These are phyloP conservation scores for Coleophora flavipennella DNA, from an alignment of 2,888 invertebrate genomes.

Conservation along the genomic window DNA sequence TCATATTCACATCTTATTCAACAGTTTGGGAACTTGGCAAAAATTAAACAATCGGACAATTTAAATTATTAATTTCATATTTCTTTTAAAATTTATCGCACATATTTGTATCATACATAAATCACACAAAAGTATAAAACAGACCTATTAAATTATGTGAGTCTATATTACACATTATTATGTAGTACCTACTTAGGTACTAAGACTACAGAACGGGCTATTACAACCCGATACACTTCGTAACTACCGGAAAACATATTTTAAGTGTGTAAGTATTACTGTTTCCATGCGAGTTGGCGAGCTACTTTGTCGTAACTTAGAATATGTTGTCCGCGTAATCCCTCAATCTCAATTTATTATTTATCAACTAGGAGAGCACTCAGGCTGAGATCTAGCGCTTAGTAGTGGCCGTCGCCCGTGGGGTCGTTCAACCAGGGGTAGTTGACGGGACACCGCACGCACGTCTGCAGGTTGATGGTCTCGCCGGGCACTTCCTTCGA, in stretches of 20 bases:
- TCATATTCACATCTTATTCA: too few relatives aligned
- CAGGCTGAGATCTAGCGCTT: constrained; percentile 66
- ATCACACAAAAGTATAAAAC: constrained; percentile 72
- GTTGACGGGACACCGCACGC: constrained; percentile 93
- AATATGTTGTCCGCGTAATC: constrained; percentile 53
- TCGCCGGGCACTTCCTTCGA: constrained; percentile 95
- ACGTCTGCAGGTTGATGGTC: constrained; percentile 93
- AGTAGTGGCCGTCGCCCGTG: constrained; percentile 90
- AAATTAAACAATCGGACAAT: background rate
- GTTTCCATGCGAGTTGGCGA: constrained; percentile 2
- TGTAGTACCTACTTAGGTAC: constrained; percentile 47
- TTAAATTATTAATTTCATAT: constrained; percentile 46
- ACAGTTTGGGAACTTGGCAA: background rate
- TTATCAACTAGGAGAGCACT: constrained; percentile 58
- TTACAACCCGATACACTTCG: constrained; percentile 69
- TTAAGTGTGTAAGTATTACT: constrained; percentile 25
- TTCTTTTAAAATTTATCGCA: constrained; percentile 66
- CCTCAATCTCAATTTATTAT: constrained; percentile 47
- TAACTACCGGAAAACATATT: constrained; percentile 59
- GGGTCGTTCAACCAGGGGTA: constrained; percentile 97
- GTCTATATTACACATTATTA: constrained; percentile 70
- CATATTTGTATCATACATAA: constrained; percentile 69
- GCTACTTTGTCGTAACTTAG: constrained; percentile 24
- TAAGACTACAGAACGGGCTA: constrained; percentile 67
- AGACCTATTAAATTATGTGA: constrained; percentile 71